phyloP scores from a whole-genome alignment of 1,140 invertebrate species.

The Popillia japonica region DNA sequence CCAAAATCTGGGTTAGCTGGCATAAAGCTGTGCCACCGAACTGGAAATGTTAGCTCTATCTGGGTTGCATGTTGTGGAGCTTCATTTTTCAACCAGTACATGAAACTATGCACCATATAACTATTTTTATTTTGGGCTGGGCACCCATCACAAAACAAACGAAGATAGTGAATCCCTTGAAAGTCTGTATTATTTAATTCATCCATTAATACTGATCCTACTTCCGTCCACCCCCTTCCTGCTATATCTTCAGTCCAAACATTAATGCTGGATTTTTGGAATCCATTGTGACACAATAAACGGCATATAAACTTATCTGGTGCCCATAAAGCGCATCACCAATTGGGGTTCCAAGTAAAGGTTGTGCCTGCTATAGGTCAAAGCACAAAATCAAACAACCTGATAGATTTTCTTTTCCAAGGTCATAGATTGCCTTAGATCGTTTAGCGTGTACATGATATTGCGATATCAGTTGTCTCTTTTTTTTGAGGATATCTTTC shows the following conservation, averaged over 20 bases:
- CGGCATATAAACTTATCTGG: slow-evolving; percentile 42
- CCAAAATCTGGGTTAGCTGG: too few relatives aligned
- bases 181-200: slow-evolving; percentile 13
- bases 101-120: slow-evolving; percentile 6
- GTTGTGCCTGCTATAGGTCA: slow-evolving; percentile 51
- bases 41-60: not conserved
- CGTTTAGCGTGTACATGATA: too few relatives aligned
- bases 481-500: too few relatives aligned
- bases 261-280: slow-evolving; percentile 33
- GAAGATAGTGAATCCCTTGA: slow-evolving; percentile 9
- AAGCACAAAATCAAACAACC: slow-evolving; percentile 46
- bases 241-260: slow-evolving; percentile 32
- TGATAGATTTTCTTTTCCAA: too few relatives aligned
- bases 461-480: too few relatives aligned
- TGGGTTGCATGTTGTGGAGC: slow-evolving; percentile 13
- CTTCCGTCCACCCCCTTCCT: too few relatives aligned
- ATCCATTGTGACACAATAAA: slow-evolving; percentile 41
- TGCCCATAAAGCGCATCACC: slow-evolving; percentile 47
- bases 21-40: too few relatives aligned
- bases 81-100: slow-evolving; percentile 33
- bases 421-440: too few relatives aligned
- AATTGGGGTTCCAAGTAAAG: slow-evolving; percentile 46
- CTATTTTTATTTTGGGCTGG: slow-evolving; percentile 16
- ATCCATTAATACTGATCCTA: not conserved
- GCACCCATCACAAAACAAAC: too few relatives aligned